Conservation (phyloP, 2,797 vertebrate genomes). For the Microcaecilia unicolor region DNA sequence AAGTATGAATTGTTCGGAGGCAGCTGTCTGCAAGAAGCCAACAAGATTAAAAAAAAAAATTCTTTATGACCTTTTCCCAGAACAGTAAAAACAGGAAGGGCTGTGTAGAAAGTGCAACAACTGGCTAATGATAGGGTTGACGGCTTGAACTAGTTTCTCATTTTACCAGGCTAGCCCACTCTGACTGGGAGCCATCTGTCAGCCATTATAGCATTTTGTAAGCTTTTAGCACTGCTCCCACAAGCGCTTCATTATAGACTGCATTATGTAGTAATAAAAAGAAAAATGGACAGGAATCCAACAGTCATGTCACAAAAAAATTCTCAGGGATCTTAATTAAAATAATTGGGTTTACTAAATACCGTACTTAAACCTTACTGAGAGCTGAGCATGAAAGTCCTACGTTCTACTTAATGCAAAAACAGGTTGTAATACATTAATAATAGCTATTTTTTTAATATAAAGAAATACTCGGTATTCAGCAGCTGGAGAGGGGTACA, state of each 20-base stretch:
- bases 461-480: no score
- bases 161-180: slow-evolving; percentile 42
- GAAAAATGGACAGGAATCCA: slow-evolving; percentile 30
- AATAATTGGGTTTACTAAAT: slow-evolving; percentile 32
- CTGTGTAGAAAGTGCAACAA: slow-evolving; percentile 32
- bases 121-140: slow-evolving; percentile 39
- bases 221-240: slow-evolving; percentile 40
- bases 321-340: slow-evolving; percentile 24
- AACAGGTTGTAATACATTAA: no score
- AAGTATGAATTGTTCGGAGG: slow-evolving; percentile 14
- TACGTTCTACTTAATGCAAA: no score
- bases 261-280: slow-evolving; percentile 37
- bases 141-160: slow-evolving; percentile 41
- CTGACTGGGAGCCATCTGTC: slow-evolving; percentile 47
- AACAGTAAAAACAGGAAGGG: slow-evolving; percentile 18
- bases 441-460: no score
- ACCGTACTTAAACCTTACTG: no score
- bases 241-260: slow-evolving; percentile 37
- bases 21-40: slow-evolving; percentile 9
- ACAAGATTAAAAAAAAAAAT: slow-evolving; percentile 17
- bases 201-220: no score
- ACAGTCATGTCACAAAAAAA: slow-evolving; percentile 33
- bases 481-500: no score
- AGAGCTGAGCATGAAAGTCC: no score
- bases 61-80: slow-evolving; percentile 21